Evolutionary conservation across 2,888 invertebrate genomes (phyloP).

Genomic region (Thecophora atra): DNA sequence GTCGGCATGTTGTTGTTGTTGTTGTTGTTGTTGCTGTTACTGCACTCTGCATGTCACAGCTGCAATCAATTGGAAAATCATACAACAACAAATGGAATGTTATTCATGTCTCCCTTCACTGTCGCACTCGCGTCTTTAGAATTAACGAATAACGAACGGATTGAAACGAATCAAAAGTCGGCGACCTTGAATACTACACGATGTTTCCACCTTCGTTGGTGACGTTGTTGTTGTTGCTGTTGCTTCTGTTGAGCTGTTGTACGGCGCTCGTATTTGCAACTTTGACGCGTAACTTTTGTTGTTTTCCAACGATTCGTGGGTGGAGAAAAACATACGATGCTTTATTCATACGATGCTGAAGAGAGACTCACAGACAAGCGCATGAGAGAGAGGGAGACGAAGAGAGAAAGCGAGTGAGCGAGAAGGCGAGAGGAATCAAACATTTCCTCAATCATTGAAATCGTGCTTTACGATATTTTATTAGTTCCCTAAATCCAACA

Average conservation of each 20-base stretch:
- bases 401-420: no score
- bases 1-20: conserved; percentile 13
- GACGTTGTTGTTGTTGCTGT: conserved; percentile 25
- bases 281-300: no score
- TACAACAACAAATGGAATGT: not conserved
- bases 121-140: not conserved
- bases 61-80: not conserved
- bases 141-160: not conserved
- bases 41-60: not conserved
- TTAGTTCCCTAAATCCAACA: no score
- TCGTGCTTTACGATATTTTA: no score
- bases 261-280: not conserved
- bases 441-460: no score
- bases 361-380: no score
- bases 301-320: not conserved
- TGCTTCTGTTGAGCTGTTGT: conserved; percentile 10
- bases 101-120: not conserved
- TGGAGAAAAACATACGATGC: no score
- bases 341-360: no score
- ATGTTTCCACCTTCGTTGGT: not conserved
- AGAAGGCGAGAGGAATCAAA: no score
- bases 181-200: conserved; percentile 2
- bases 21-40: conserved; percentile 18
- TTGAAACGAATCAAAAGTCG: conserved; percentile 4
- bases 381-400: no score